Conservation (phyloP, 2,113 vertebrate species). For the Anarhynchus alexandrinus region DNA sequence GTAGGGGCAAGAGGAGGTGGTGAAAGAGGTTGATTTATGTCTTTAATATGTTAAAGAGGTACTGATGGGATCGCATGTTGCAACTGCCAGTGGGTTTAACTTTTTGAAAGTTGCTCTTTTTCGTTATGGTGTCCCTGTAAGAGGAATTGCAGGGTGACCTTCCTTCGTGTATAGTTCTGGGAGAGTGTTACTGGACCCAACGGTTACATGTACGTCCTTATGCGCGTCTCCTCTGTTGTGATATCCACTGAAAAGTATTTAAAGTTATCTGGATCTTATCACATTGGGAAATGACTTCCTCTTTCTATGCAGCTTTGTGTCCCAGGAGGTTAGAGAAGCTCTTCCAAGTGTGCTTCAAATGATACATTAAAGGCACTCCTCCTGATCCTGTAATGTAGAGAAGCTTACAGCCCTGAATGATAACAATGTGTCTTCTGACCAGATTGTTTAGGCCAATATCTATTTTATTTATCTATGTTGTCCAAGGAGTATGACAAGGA, state of each 20-base stretch:
- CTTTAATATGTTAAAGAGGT: neutral
- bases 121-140: neutral
- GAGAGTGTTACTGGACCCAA: neutral
- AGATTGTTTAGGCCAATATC: constrained; percentile 47
- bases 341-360: neutral
- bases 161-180: neutral
- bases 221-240: neutral
- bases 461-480: constrained; percentile 61
- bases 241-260: neutral
- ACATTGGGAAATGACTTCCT: neutral
- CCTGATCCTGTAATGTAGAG: neutral
- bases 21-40: neutral
- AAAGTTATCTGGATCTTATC: neutral
- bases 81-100: neutral
- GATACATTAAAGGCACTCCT: neutral
- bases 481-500: constrained; percentile 56
- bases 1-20: neutral
- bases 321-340: neutral
- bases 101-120: neutral
- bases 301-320: neutral
- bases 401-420: neutral
- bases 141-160: neutral
- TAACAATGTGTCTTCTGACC: constrained; percentile 25
- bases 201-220: neutral
- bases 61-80: accelerated